Conservation (phyloP, 2,888 invertebrate genomes). For the Cosmia pyralina region DNA sequence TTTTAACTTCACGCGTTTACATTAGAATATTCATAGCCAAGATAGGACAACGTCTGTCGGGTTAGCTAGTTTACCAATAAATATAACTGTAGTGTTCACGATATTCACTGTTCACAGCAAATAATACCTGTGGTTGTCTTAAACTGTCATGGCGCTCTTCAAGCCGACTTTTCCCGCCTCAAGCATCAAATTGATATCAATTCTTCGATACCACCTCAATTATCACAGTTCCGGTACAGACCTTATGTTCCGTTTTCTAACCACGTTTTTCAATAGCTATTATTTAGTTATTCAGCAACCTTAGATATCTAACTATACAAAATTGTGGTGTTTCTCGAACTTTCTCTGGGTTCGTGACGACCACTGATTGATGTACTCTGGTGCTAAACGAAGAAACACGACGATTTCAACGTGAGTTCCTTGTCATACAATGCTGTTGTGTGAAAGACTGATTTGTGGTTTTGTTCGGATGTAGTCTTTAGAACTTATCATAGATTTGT, state of each 20-base stretch:
- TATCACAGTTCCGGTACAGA: slow-evolving; percentile 46
- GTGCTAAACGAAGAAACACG: slow-evolving; percentile 60
- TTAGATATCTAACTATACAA: slow-evolving; percentile 71
- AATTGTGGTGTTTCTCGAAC: slow-evolving; percentile 73
- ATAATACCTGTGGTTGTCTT: slow-evolving; percentile 4
- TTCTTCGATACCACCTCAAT: slow-evolving; percentile 45
- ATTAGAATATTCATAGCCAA: too few species aligned
- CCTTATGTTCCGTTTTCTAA: slow-evolving; percentile 70
- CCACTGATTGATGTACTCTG: slow-evolving; percentile 56
- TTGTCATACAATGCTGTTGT: slow-evolving; percentile 16
- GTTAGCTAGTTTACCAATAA: slow-evolving; percentile 6
- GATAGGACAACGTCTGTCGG: too few species aligned
- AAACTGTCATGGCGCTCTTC: slow-evolving; percentile 21
- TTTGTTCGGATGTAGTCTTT: slow-evolving; percentile 14
- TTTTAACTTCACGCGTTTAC: too few species aligned
- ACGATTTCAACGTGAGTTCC: slow-evolving; percentile 45
- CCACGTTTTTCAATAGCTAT: slow-evolving; percentile 64
- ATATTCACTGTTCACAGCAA: slow-evolving; percentile 1
- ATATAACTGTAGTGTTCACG: slow-evolving; percentile 13
- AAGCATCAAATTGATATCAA: slow-evolving; percentile 54
- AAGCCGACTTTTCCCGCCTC: slow-evolving; percentile 44
- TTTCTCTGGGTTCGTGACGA: slow-evolving; percentile 69
- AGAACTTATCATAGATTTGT: slow-evolving; percentile 28
- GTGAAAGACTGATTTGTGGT: background rate
- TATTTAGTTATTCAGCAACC: slow-evolving; percentile 64